Base-by-base conservation (phyloP, 2,888 invertebrate species). In the Lingula anatina region DNA sequence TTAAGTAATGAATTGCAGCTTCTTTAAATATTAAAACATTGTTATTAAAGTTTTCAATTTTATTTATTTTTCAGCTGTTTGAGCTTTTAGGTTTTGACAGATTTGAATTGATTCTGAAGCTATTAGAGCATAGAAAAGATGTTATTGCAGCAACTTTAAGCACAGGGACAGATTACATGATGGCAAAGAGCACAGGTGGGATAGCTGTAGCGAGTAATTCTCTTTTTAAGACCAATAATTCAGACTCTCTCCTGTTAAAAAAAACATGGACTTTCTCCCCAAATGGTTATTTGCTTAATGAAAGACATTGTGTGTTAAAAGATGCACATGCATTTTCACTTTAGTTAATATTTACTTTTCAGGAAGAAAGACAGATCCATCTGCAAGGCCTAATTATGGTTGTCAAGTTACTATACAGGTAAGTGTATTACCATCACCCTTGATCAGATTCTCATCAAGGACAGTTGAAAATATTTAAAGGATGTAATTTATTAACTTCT, bases 51-150 rank as follows among this genome's bases (percentile, higher is more conserved):
- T 9, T 7, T 9, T 35, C 5, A 5, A n/a, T 44, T 47, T 7
- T 47, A n/a, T 45, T 44, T n/a, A 44, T 24, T 27, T 61, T 61
- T 25, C 61, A 82, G 75, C 78, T 96, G 21, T 88, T 93, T 74
- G 95, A 96, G 65, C 78, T 94, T 3, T 81, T 93, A 24, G 96
- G 96, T 0, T 91, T 88, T 73, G 90, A 93, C 60, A 72, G 86
- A 63, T 85, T 90, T 73, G 89, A 89, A 66, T 80, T 90, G 50
- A 86, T 88, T 26, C 82, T 83, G 51, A 79, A 81, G 36, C 74
- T 90, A 52, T 73, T 90, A 26, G 79, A 83, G 46, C 83, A 87
- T 61, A 80, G 89, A 27, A 12, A 74, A 77, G 42, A 82, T 80
- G 57, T 83, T 54, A 50, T 70, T 5, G 56, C 59, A 2, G 49